Base-by-base conservation (phyloP, 64 coral and sea anemone species). In the Orbicella faveolata region DNA sequence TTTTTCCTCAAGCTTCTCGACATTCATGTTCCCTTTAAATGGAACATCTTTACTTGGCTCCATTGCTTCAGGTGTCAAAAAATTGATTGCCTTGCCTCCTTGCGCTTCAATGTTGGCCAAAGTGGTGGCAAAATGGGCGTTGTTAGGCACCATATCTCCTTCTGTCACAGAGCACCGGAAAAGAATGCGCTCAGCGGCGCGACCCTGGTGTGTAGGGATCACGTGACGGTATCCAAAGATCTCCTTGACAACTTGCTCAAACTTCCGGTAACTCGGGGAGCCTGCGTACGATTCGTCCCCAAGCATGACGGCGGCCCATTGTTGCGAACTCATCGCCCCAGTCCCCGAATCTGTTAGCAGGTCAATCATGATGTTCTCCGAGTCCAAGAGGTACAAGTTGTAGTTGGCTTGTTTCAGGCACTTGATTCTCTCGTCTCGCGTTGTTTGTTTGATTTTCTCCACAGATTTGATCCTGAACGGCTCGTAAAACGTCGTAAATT, bases 231-330 rank as follows among this genome's bases (percentile, higher is more conserved):
- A 94, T 15, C 92, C 92, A 82, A 61, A 90, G 34, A 94, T 86
- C 41, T 89, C 88, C 77, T 94, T 94, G 88, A 94, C 88, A 39
- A 90, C 88, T 26, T 67, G 23, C 73, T 94, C 92, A 85, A 94
- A 90, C 36, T 90, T 89, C n/a, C 39, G 52, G 36, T 67, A 94
- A 83, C 92, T 94, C 13, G 73, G 75, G 9, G 92, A 94, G 62
- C 92, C 92, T n/a, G 92, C 92, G 61, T 94, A 94, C 73, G 88
- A 72, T 66, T 94, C 87, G 39, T 94, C 92, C 20, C 92, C 92
- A 59, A 86, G 61, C 87, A 94, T 93, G 16, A 93, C 52, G 18
- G 91, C 91, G 34, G 91, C 75, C 91, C 91, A 93, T 78, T 93
- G 91, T 35, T 93, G 76, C 1, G 66, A 65, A 39, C 91, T 93